These are phyloP conservation scores for Phaonia tiefii DNA, from an alignment of 2,888 invertebrate genomes.

Conservation along the genomic window DNA sequence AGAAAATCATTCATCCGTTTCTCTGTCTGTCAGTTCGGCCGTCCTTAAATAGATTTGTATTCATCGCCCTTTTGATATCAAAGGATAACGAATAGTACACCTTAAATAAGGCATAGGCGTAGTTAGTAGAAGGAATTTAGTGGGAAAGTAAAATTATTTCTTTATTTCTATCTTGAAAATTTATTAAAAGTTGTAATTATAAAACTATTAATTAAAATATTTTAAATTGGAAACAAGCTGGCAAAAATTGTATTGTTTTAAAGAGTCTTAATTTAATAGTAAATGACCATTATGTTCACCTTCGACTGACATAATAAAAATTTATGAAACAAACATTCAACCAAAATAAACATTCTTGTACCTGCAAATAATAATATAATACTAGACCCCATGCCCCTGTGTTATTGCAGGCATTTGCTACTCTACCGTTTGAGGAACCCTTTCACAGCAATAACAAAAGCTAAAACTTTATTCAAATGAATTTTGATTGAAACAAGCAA, in stretches of 20 bases:
- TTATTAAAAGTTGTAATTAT: no score
- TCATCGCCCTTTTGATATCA: conserved; percentile 14
- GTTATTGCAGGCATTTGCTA: background rate
- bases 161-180: background rate
- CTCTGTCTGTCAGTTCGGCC: background rate
- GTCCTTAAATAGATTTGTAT: conserved; percentile 3
- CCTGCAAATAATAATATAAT: no score
- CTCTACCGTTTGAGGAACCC: background rate
- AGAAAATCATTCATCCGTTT: background rate
- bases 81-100: conserved; percentile 3
- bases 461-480: no score
- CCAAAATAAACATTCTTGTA: no score
- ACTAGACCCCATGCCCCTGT: conserved; percentile 27
- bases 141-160: background rate
- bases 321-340: no score
- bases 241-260: no score
- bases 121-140: background rate
- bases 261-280: no score
- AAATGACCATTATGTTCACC: no score
- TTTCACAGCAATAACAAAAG: background rate
- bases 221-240: no score
- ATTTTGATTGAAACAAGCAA: conserved; percentile 11
- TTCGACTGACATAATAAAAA: no score
- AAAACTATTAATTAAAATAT: no score
- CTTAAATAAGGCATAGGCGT: background rate